A percentile compares a stretch with the other conserved stretches of the same genome.
phyloP scores from a whole-genome alignment of 2,113 vertebrate genomes.

The Maccullochella peelii region DNA sequence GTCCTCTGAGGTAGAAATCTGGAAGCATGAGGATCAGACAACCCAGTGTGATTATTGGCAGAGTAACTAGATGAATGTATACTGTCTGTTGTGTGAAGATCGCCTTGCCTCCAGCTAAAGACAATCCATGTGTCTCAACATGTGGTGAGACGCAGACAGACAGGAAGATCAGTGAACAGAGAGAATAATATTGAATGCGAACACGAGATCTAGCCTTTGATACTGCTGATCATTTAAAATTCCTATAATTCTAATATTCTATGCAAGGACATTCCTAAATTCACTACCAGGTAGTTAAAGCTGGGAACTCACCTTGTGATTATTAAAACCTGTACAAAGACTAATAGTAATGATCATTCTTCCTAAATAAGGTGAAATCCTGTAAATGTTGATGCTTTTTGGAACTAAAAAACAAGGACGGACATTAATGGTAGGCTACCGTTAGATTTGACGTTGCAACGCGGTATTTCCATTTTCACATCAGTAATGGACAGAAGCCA shows the following conservation, averaged over 20 bases:
- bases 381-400: too few relatives aligned
- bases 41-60: neutral
- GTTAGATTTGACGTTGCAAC: too few relatives aligned
- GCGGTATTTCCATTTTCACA: too few relatives aligned
- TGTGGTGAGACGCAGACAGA: neutral
- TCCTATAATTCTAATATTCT: neutral
- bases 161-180: neutral
- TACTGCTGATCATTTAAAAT: neutral
- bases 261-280: neutral
- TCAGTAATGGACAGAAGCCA: too few relatives aligned
- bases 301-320: neutral
- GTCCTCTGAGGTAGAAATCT: neutral
- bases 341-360: neutral
- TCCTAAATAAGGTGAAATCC: too few relatives aligned
- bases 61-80: neutral
- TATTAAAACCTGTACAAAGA: neutral
- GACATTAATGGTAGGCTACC: too few relatives aligned
- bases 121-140: neutral
- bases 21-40: neutral
- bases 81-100: neutral
- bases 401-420: too few relatives aligned
- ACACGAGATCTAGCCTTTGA: too few relatives aligned
- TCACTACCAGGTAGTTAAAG: neutral
- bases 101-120: neutral
- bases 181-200: too few relatives aligned